Evolutionary conservation across 1,140 invertebrate genomes (phyloP).

Genomic region (Gryon sp.): DNA sequence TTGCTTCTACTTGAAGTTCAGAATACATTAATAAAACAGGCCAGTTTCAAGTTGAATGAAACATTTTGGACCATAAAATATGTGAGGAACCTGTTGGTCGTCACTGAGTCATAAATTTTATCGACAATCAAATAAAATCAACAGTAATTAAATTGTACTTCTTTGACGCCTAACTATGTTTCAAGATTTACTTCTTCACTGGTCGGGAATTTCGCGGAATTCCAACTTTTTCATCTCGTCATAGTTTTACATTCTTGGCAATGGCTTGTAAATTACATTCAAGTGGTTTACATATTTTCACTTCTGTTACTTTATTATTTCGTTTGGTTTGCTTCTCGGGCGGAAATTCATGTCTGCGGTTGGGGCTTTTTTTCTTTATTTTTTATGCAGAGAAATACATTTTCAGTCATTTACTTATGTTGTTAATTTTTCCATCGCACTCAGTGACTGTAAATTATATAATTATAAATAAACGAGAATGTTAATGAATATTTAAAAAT

Average conservation of each 20-base stretch:
- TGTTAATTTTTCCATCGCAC: too few relatives aligned
- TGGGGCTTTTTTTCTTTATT: too few relatives aligned
- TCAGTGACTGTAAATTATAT: too few relatives aligned
- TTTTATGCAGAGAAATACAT: too few relatives aligned
- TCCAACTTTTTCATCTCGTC: slow-evolving; percentile 20
- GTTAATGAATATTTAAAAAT: too few relatives aligned
- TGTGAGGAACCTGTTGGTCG: slow-evolving; percentile 12
- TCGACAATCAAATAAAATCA: slow-evolving; percentile 28
- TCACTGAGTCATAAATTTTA: slow-evolving; percentile 30
- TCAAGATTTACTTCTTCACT: slow-evolving; percentile 5
- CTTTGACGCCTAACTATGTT: slow-evolving; percentile 3
- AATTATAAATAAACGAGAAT: too few relatives aligned
- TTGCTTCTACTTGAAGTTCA: too few relatives aligned
- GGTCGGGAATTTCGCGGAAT: background rate
- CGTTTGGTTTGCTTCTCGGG: too few relatives aligned
- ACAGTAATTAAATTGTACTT: slow-evolving; percentile 29
- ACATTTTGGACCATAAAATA: background rate
- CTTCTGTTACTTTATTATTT: background rate
- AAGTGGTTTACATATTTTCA: slow-evolving; percentile 8
- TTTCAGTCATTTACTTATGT: too few relatives aligned
- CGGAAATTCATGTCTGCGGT: too few relatives aligned
- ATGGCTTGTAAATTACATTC: slow-evolving; percentile 12
- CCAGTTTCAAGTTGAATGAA: slow-evolving; percentile 1
- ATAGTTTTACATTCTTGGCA: slow-evolving; percentile 22
- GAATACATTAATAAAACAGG: too few relatives aligned